Evolutionary conservation across 2,113 vertebrate species (phyloP).

Genomic region (Gobiocypris rarus): DNA sequence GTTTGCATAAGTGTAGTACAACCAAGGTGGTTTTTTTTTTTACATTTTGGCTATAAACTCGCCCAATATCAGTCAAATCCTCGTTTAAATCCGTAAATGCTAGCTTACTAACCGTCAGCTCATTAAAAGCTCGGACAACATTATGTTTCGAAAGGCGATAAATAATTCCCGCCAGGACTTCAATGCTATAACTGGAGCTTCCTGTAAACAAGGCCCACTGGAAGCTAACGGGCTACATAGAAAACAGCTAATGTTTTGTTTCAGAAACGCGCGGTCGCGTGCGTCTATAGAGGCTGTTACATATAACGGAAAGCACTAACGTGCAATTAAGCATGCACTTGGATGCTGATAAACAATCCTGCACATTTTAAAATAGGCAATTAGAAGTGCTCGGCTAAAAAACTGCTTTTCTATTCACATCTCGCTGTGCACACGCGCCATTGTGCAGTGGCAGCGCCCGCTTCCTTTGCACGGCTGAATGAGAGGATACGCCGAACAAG

Average conservation of each 20-base stretch:
- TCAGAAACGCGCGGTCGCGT: neutral
- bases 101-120: neutral
- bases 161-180: conserved; percentile 8
- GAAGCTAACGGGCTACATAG: conserved; percentile 27
- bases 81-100: neutral
- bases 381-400: neutral
- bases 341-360: neutral
- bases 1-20: too few species aligned
- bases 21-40: too few species aligned
- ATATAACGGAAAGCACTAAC: neutral
- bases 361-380: neutral
- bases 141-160: neutral
- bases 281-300: neutral
- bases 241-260: conserved; percentile 28
- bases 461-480: conserved; percentile 19
- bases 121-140: neutral
- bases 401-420: neutral
- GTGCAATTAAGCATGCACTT: neutral
- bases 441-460: conserved; percentile 41
- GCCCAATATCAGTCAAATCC: neutral
- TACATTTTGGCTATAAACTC: neutral
- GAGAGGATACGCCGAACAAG: neutral
- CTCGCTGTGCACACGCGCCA: conserved; percentile 35
- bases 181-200: neutral
- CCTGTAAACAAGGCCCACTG: conserved; percentile 39